Evolutionary conservation across 2,888 invertebrate genomes (phyloP), one percentile per base, ranked within the genome.

Genomic region (Latrodectus elegans): DNA sequence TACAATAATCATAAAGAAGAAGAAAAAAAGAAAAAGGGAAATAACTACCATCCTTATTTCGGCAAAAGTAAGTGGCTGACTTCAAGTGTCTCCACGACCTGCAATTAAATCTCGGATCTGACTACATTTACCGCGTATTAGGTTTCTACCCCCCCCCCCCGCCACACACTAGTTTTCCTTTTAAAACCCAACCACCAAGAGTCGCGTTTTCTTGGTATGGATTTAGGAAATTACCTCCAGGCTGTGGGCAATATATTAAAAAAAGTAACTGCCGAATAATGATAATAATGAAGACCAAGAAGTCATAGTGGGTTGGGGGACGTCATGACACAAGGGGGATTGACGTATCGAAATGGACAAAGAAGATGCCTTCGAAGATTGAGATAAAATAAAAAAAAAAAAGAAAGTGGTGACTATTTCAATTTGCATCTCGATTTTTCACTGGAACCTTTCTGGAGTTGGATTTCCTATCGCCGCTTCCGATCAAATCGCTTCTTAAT

Each of bases 91-190:
- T 71, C 68, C 70, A 71, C 72, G 86, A 87, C 86, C 81, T 53
- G 76, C 86, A 87, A 87, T 87, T 87, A 87, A 73, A 51, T 81
- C 26, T 64, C 60, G 71, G 22, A 38, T 75, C 75, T 75, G 85
- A 86, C 85, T 87, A 81, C 86, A 87, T 87, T 87, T 87, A 87
- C 81, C 72, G 67, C 51, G 73, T 87, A 87, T 87, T 87, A 86
- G 76, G 77, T 80, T 53, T 52, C 72, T 55, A 53, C 65, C 70
- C 79, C 75, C 38, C 1, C 1, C 38, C 38, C 1, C 38, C 38
- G 1, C 22, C 22, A 22, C 22, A n/a, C 75, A 55, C 64, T 52
- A 49, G 60, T 51, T 74, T 65, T 65, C 53, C 73, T 71, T 60
- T 60, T 60, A 60, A 71, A 77, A 60, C 72, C 15, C 72, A 72